Percentiles rank a stretch among this genome's conserved stretches.
phyloP scores from a whole-genome alignment of 2,113 vertebrate species.

The Oxyruncus cristatus region DNA sequence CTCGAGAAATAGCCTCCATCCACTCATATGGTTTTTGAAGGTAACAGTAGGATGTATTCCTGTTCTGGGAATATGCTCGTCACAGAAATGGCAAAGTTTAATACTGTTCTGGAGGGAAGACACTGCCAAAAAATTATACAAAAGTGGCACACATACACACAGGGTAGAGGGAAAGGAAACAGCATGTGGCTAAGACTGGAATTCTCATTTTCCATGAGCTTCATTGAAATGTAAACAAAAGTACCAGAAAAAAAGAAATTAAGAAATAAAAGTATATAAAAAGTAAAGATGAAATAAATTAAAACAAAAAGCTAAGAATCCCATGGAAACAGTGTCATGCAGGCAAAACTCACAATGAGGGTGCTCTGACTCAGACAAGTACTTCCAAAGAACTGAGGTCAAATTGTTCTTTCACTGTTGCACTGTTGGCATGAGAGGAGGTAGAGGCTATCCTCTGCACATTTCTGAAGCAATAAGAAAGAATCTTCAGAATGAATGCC shows the following conservation, averaged over 20 bases:
- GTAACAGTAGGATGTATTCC: not conserved
- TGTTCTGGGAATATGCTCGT: not conserved
- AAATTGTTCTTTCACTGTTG: not conserved
- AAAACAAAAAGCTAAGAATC: not conserved
- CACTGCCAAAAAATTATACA: not conserved
- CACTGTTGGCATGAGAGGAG: not conserved
- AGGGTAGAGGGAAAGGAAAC: not conserved
- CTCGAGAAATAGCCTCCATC: not conserved
- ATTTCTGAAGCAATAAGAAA: not conserved
- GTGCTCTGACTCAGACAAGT: not conserved
- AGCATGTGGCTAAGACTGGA: not conserved
- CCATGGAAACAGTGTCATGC: not conserved
- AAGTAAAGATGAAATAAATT: not conserved
- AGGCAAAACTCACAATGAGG: not conserved
- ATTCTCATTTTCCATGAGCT: not conserved
- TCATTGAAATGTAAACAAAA: not conserved
- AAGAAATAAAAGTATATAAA: not conserved
- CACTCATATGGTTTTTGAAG: not conserved
- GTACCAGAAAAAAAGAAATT: not conserved
- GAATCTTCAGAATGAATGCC: not conserved
- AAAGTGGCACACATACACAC: not conserved
- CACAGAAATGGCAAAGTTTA: not conserved
- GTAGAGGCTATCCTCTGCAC: not conserved
- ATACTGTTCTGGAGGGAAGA: not conserved
- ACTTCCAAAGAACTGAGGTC: not conserved